These are phyloP conservation scores for Microplitis mediator DNA, from an alignment of 1,140 invertebrate species.

Conservation along the genomic window DNA sequence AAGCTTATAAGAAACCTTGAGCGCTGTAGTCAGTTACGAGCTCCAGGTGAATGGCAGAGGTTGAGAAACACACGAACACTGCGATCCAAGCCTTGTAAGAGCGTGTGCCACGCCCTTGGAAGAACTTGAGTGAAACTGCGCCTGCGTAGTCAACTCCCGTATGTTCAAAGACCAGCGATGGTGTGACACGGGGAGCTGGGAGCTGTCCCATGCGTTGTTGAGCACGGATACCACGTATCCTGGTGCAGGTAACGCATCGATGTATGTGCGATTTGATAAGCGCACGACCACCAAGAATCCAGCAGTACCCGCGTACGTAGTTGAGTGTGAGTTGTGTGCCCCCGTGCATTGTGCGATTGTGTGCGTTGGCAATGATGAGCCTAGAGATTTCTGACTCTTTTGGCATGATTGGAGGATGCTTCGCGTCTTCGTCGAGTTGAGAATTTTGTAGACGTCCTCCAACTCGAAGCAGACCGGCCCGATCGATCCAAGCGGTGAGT, in stretches of 20 bases:
- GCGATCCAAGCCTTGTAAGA: no score
- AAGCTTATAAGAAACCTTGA: neutral
- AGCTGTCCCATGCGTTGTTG: constrained; percentile 47
- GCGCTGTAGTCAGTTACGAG: constrained; percentile 15
- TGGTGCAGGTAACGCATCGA: constrained; percentile 25
- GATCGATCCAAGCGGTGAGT: no score
- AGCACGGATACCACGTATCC: neutral
- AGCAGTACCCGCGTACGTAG: constrained; percentile 10
- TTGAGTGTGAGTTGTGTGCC: constrained; percentile 30
- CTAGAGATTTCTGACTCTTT: no score
- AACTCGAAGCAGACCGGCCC: no score
- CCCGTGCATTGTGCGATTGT: constrained; percentile 36
- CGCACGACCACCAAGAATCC: constrained; percentile 36
- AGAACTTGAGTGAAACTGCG: constrained; percentile 30
- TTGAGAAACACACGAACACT: constrained; percentile 26
- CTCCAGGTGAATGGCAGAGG: constrained; percentile 40
- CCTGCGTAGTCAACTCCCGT: constrained; percentile 32
- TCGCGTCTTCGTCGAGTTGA: no score
- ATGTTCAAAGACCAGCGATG: constrained; percentile 27
- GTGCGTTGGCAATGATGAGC: no score
- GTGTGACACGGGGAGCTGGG: constrained; percentile 25
- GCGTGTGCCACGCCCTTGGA: no score
- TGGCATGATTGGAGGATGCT: no score
- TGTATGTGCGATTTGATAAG: constrained; percentile 34
- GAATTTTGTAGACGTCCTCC: no score